Evolutionary conservation across 2,888 invertebrate genomes (phyloP), one percentile per base, ranked within the genome.

Genomic region (Electrophaes corylata): DNA sequence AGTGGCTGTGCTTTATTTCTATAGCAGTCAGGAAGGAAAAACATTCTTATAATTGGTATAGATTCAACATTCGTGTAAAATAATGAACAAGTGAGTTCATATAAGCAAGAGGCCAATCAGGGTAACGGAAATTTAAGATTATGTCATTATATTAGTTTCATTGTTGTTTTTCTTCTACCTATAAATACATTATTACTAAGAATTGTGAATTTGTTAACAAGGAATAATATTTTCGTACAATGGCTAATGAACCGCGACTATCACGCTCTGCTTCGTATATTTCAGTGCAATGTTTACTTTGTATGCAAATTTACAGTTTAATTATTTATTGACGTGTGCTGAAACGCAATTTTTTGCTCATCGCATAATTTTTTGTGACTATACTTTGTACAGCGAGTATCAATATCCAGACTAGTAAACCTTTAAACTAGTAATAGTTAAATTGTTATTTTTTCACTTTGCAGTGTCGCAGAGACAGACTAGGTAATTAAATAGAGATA

Each of bases 211-310:
- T 19, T 29, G 18, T 29, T 19, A 4, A 31, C 44, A 45, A 45
- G 29, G 11, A 31, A 23, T 11, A 14, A 16, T 51, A 14, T 19
- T 43, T 55, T 48, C 14, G 23, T 19, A 46, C 46, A 55, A 35
- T 43, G 35, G 16, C 47, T 39, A 47, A 52, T 57, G 47, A 33
- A 47, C 37, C 48, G 47, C 31, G 12, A 14, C 50, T 19, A 48
- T 48, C 37, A 44, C 53, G 47, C 52, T 39, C 57, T 53, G 45
- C 39, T 58, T 53, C 49, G 40, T 39, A 18, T 33, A 53, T 53
- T 49, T 53, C 53, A 47, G 12, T 26, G 29, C 23, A 43, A 43
- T 16, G 35, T 44, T 29, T 39, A 26, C 26, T 45, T 56, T 49
- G 12, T 39, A 37, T 23, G 40, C 41, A 18, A 20, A 33, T 46